phyloP scores from a whole-genome alignment of 2,888 invertebrate genomes.

The Luperina nickerlii region DNA sequence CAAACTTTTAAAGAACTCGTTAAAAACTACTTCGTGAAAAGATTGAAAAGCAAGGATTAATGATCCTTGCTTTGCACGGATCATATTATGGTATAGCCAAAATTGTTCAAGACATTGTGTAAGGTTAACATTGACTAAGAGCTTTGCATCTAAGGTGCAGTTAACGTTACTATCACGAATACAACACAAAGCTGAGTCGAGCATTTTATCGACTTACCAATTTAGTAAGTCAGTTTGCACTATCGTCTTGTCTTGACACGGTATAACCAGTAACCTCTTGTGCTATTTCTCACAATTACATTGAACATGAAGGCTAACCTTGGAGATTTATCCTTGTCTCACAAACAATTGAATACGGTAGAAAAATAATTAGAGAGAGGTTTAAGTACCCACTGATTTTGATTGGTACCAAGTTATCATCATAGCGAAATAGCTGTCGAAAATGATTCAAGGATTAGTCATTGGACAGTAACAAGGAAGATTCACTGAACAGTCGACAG shows the following conservation, averaged over 20 bases:
- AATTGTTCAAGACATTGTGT: neutral
- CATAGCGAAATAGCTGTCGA: neutral
- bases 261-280: neutral
- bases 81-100: neutral
- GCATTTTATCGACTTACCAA: slow-evolving; percentile 26
- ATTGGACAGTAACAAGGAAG: neutral
- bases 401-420: neutral
- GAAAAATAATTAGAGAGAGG: neutral
- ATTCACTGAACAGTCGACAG: neutral
- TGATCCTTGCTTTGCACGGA: no score
- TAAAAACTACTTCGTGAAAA: neutral
- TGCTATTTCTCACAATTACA: neutral
- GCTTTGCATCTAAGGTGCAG: neutral
- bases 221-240: slow-evolving; percentile 26
- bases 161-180: neutral
- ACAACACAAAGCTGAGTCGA: neutral
- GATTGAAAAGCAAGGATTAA: neutral
- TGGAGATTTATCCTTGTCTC: neutral
- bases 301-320: neutral
- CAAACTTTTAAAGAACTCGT: neutral
- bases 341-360: neutral
- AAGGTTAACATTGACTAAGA: neutral
- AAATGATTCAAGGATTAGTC: neutral
- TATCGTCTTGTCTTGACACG: neutral
- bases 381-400: neutral